Evolutionary conservation across 2,113 vertebrate species (phyloP), one percentile per base, ranked within the genome.

Genomic region (Meriones unguiculatus): DNA sequence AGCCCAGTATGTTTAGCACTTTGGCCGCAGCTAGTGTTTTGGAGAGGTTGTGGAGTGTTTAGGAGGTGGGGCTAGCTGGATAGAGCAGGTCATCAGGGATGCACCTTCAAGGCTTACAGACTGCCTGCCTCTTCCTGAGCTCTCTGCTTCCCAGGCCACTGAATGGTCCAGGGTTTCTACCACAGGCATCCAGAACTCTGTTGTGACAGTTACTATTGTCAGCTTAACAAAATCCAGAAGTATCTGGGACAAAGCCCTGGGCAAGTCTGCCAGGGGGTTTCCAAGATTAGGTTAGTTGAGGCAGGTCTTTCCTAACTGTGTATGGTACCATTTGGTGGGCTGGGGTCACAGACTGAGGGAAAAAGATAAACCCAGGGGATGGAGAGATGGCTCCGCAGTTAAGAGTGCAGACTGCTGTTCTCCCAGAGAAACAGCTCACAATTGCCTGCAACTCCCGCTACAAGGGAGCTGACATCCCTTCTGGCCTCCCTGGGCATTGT

Each of bases 121-220:
- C 52, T 62, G n/a, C 35, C 35, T 73, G 35, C 46, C 14, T 87
- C 67, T 54, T 10, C 28, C 52, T 30, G n/a, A 38, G 35, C 24
- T 20, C 24, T 59, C 2, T 38, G 87, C 4, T 18, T 30, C 87
- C 52, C 35, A 57, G 12, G 9, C 35, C 35, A 38, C 22, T 15
- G 86, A 54, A 38, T 28, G 28, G 50, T 57, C 20, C 54, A 25
- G 35, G 28, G 13, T n/a, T 6, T 46, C 50, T 38, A 25, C 2
- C 22, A 25, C 13, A 57, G 0, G 7, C 4, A 0, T 25, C 50
- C 4, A 0, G 2, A 86, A 69, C 84, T 86, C 41, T 4, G 28
- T 20, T 20, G 65, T 52, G 64, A 50, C 14, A 5, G 28, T 86
- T 32, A 7, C 18, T 35, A 22, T 52, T 18, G 9, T 57, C 77